These are phyloP conservation scores for Chloroceryle inda DNA, from an alignment of 2,797 vertebrate species.

Conservation along the genomic window DNA sequence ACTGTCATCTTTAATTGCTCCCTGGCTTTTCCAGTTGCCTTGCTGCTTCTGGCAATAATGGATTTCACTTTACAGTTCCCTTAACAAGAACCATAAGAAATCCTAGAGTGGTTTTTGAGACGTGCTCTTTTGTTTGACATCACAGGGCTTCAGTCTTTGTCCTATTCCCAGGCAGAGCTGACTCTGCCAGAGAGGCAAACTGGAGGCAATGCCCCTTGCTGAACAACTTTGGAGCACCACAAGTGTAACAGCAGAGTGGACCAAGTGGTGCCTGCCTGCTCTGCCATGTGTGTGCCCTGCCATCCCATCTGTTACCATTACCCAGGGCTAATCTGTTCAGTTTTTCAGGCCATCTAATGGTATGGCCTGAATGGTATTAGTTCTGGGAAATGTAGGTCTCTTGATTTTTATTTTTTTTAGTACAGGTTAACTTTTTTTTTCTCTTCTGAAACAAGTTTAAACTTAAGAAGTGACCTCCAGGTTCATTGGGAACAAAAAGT, in stretches of 20 bases:
- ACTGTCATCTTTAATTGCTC: background rate
- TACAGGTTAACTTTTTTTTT: background rate
- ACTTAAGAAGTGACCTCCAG: background rate
- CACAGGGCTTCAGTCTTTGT: background rate
- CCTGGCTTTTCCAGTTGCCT: background rate
- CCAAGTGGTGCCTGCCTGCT: conserved; percentile 7
- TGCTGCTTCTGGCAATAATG: background rate
- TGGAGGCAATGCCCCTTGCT: background rate
- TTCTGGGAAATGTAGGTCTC: background rate
- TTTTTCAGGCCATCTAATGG: conserved; percentile 10
- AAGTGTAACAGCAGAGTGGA: background rate
- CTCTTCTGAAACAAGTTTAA: background rate
- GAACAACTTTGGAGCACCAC: background rate
- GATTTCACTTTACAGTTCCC: background rate
- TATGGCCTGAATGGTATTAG: background rate
- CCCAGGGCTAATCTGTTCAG: background rate
- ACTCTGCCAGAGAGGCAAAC: background rate
- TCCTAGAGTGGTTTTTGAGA: background rate
- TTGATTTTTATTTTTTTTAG: background rate
- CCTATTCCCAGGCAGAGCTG: background rate
- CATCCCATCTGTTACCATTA: conserved; percentile 29
- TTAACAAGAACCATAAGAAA: background rate
- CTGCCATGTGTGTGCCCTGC: conserved; percentile 4
- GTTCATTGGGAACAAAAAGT: background rate
- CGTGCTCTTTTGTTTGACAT: background rate